Evolutionary conservation across 2,113 vertebrate genomes (phyloP).

Genomic region (Perccottus glenii): DNA sequence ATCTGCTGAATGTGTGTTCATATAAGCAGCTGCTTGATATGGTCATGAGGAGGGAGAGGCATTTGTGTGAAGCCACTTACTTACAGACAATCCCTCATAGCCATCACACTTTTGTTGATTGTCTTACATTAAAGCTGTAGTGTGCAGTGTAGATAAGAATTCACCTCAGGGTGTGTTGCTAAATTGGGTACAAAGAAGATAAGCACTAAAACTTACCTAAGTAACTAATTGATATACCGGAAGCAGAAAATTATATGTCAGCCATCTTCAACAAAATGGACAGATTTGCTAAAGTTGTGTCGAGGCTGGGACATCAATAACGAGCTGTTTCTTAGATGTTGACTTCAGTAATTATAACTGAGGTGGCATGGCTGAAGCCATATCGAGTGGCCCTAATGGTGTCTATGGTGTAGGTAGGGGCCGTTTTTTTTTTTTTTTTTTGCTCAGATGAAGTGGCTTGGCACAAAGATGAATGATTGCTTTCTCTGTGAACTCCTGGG

Average conservation of each 20-base stretch:
- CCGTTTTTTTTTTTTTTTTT: slow-evolving; percentile 30
- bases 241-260: slow-evolving; percentile 22
- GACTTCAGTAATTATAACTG: slow-evolving; percentile 67
- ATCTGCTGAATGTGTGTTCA: slow-evolving; percentile 64
- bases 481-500: slow-evolving; percentile 66
- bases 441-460: slow-evolving; percentile 59
- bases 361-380: slow-evolving; percentile 52
- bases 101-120: slow-evolving; percentile 60
- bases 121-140: slow-evolving; percentile 65
- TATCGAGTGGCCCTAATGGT: slow-evolving; percentile 69
- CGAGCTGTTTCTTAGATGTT: slow-evolving; percentile 70
- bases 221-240: slow-evolving; percentile 29
- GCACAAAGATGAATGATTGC: slow-evolving; percentile 75
- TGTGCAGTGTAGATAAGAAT: slow-evolving; percentile 61
- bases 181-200: slow-evolving; percentile 44
- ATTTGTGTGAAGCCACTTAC: slow-evolving; percentile 50
- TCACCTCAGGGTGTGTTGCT: slow-evolving; percentile 55
- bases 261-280: slow-evolving; percentile 27
- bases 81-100: slow-evolving; percentile 70
- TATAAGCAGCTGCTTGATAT: slow-evolving; percentile 67
- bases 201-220: slow-evolving; percentile 25
- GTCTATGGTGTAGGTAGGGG: slow-evolving; percentile 53
- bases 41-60: slow-evolving; percentile 54
- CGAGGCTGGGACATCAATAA: slow-evolving; percentile 52
- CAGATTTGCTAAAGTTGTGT: slow-evolving; percentile 57